Base-by-base conservation (phyloP, 1,140 invertebrate species). In the Arctopsyche grandis region DNA sequence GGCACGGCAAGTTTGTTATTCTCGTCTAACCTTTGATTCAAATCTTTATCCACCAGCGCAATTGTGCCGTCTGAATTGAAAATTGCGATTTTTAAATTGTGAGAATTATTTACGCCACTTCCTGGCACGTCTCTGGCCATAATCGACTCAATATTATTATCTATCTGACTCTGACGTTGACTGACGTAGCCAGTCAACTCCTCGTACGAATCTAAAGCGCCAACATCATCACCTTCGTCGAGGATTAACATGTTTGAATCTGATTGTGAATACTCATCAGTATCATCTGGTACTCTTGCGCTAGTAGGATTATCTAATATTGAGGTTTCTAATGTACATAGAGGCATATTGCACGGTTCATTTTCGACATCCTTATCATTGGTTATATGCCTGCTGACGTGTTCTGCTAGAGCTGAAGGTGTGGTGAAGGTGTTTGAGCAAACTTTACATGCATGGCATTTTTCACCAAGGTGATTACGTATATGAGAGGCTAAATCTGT, bases 391-490 rank as follows among this genome's bases (percentile, higher is more conserved):
- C 77, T 76, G 14, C 63, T 75, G n/a, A 43, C 76, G 22, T 81
- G 80, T 24, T 60, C 21, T 12, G 24, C 10, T 5, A 81, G 66
- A 16, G 76, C 12, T 10, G 80, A 69, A 43, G 60, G 71, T 14
- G 76, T 79, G 12, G 29, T n/a, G 46, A 78, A 78, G 10, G 5
- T 29, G 38, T 24, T 4, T 19, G 44, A 69, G 69, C 80, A 81
- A 16, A 76, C 66, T 38, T 75, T 4, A 46, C 80, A 81, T n/a
- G 19, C 43, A 63, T 76, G 79, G 5, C 71, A 71, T 76, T 78
- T 79, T 58, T 79, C 77, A 24, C 70, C 43, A 43, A 77, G 78
- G 24, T 81, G 77, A 1, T 29, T 69, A 22, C 80, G 46, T 7
- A 60, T 9, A 43, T 80, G 79, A 5, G 44, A 69, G 21, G 24